These are phyloP conservation scores for Pleuronectes platessa DNA, from an alignment of 2,113 vertebrate species.

Conservation along the genomic window DNA sequence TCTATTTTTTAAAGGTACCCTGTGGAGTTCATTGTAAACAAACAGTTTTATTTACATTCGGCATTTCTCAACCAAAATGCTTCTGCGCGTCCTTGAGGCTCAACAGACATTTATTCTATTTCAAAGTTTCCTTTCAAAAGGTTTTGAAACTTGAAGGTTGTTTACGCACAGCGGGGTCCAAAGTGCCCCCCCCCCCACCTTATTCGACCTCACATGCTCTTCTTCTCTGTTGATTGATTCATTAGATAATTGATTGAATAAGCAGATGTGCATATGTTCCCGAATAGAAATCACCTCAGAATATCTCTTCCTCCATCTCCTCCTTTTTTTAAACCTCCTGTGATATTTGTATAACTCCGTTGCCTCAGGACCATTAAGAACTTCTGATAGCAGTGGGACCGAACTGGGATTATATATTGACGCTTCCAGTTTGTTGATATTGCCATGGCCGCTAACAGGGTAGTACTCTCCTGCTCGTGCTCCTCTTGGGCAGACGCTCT, in stretches of 20 bases:
- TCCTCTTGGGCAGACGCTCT: conserved; percentile 13
- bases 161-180: neutral
- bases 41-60: conserved; percentile 36
- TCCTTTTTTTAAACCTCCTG: neutral
- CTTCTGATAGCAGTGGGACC: neutral
- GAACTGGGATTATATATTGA: conserved; percentile 24
- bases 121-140: neutral
- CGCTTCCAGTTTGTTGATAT: conserved; percentile 19
- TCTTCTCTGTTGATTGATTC: neutral
- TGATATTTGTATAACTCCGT: conserved; percentile 20
- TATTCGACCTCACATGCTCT: neutral
- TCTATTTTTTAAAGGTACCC: conserved; percentile 26
- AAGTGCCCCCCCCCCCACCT: neutral
- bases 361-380: conserved; percentile 17
- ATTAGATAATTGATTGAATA: neutral
- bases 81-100: conserved; percentile 2
- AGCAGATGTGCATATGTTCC: neutral
- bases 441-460: conserved; percentile 26
- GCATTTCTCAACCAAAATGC: conserved; percentile 11
- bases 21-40: conserved; percentile 30
- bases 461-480: conserved; percentile 16
- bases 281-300: neutral
- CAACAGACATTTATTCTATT: neutral
- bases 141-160: neutral
- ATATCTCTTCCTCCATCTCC: neutral